These are phyloP conservation scores for Leguminivora glycinivorella DNA, from an alignment of 1,140 invertebrate species.

Conservation along the genomic window DNA sequence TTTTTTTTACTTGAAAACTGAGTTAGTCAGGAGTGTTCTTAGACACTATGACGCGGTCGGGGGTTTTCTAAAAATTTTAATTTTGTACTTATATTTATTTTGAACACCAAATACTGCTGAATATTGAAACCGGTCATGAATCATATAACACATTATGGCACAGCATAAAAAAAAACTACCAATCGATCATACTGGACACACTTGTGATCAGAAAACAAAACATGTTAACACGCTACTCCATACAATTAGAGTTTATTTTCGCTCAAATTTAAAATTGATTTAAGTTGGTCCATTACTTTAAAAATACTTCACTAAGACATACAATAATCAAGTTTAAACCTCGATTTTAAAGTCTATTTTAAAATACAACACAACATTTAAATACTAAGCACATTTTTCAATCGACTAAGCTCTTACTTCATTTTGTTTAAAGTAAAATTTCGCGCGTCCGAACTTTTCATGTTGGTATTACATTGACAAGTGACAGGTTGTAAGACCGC, in stretches of 20 bases:
- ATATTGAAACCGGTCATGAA: neutral
- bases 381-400: neutral
- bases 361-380: neutral
- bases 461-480: neutral
- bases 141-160: slow-evolving; percentile 1
- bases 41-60: no score
- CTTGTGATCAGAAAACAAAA: neutral
- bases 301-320: neutral
- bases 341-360: neutral
- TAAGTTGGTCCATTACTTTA: neutral
- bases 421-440: neutral
- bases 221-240: neutral
- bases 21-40: no score
- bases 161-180: neutral
- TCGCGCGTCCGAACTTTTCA: neutral
- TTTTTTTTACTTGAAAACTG: no score
- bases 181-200: slow-evolving; percentile 7
- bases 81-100: no score
- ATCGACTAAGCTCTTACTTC: neutral
- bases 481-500: slow-evolving; percentile 14
- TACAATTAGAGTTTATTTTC: neutral
- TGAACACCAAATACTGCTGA: neutral
- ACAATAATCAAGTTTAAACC: neutral
- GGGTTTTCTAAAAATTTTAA: neutral
- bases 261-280: neutral